Evolutionary conservation across 2,888 invertebrate genomes (phyloP).

Genomic region (Didymodactylos carnosus): DNA sequence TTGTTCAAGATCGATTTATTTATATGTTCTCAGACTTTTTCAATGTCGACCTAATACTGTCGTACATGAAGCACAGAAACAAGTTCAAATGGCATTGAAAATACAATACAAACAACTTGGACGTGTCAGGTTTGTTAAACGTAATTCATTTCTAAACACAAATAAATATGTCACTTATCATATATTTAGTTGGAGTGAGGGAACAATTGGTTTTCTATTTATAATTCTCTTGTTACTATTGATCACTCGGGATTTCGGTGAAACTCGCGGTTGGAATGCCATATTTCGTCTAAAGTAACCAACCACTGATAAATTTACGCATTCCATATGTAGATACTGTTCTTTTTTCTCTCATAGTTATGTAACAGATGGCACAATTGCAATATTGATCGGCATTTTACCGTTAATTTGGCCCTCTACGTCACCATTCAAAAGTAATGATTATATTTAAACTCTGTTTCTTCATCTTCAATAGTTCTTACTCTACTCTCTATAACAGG

Average conservation of each 20-base stretch:
- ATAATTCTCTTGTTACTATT: neutral
- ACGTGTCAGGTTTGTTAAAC: slow-evolving; percentile 36
- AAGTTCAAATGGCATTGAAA: slow-evolving; percentile 50
- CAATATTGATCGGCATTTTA: slow-evolving; percentile 56
- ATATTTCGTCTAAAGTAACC: slow-evolving; percentile 3
- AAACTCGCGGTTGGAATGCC: neutral
- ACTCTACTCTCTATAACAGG: no score
- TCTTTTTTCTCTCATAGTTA: slow-evolving; percentile 20
- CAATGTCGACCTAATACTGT: neutral
- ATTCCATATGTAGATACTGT: no score
- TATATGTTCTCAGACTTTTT: neutral
- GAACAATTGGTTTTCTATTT: slow-evolving; percentile 4
- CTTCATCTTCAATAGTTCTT: neutral
- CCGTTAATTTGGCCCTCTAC: slow-evolving; percentile 63
- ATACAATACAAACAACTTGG: slow-evolving; percentile 58
- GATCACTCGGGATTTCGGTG: slow-evolving; percentile 10
- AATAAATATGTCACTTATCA: no score
- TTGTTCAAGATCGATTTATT: neutral
- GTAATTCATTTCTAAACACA: neutral
- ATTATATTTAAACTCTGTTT: neutral
- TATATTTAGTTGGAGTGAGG: slow-evolving; percentile 6
- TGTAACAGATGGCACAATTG: slow-evolving; percentile 37
- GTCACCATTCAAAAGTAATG: slow-evolving; percentile 36
- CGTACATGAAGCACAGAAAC: neutral
- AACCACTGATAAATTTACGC: neutral